Conservation (phyloP, 2,797 vertebrate species). For the Sebastes elongatus region DNA sequence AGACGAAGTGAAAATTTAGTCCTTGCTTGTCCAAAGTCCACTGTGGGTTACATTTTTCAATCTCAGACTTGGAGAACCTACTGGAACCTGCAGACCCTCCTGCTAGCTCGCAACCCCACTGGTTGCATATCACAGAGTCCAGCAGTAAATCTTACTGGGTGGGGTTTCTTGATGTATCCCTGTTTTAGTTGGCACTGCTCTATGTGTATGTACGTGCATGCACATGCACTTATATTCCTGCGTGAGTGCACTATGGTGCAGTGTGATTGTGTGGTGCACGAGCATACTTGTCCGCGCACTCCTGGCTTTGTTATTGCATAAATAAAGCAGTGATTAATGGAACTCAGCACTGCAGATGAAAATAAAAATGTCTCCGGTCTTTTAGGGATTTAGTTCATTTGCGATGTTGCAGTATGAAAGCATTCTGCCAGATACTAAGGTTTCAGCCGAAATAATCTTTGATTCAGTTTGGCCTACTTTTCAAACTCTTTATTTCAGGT, state of each 20-base stretch:
- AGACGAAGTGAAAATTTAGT: conserved; percentile 28
- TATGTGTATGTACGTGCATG: not conserved
- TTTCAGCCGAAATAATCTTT: conserved; percentile 37
- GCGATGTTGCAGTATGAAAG: conserved; percentile 7
- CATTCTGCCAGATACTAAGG: conserved; percentile 26
- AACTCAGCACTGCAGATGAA: conserved; percentile 17
- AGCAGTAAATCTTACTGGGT: conserved; percentile 58
- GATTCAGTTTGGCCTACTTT: conserved; percentile 28
- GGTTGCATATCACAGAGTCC: conserved; percentile 21
- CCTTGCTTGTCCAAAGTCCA: conserved; percentile 21
- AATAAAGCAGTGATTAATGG: conserved; percentile 40
- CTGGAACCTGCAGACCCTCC: conserved; percentile 7
- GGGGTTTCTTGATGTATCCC: conserved; percentile 28
- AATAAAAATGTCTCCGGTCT: conserved; percentile 32
- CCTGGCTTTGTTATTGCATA: conserved; percentile 27
- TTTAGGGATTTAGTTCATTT: conserved; percentile 45
- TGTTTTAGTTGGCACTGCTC: conserved; percentile 56
- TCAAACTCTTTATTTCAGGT: conserved; percentile 27
- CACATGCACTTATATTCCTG: not conserved
- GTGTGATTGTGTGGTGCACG: not conserved
- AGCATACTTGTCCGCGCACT: not conserved
- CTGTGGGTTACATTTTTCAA: conserved; percentile 18
- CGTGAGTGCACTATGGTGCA: not conserved
- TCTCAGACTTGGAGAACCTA: conserved; percentile 6
- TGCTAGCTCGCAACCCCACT: not conserved